Evolutionary conservation across 2,113 vertebrate species (phyloP).

Genomic region (Engystomops pustulosus): DNA sequence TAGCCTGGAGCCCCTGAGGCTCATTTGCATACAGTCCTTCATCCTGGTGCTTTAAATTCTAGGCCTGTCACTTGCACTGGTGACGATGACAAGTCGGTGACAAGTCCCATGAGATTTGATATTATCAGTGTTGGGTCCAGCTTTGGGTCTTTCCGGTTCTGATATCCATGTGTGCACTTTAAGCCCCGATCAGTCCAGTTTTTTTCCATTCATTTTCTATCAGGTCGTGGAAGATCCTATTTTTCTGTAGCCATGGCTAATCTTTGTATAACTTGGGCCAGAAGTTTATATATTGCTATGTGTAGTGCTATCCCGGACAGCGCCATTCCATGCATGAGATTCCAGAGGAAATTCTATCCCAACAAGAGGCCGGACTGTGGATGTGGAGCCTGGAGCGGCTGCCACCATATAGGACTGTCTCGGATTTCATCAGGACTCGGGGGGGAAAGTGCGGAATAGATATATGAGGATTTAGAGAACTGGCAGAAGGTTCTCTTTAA

Average conservation of each 20-base stretch:
- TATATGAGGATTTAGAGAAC: neutral
- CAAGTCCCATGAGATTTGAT: neutral
- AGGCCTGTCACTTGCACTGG: neutral
- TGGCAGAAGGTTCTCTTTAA: constrained; percentile 3
- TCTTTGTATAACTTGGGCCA: neutral
- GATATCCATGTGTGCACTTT: constrained; percentile 4
- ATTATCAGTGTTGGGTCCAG: neutral
- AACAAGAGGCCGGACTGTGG: neutral
- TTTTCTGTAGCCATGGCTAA: constrained; percentile 17
- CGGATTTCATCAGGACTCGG: neutral
- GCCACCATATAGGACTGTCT: neutral
- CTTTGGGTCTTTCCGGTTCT: neutral
- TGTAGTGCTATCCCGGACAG: neutral
- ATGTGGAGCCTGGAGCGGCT: neutral
- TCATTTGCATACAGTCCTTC: no score
- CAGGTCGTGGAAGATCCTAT: constrained; percentile 11
- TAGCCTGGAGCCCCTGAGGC: no score
- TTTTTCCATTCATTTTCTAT: constrained; percentile 18
- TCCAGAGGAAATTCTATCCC: neutral
- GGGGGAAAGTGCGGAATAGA: neutral
- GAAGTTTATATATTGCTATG: neutral
- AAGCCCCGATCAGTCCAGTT: neutral
- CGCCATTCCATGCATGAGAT: neutral
- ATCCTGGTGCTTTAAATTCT: neutral
- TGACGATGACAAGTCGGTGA: neutral